phyloP scores from a whole-genome alignment of 2,797 vertebrate genomes.

The Syngnathus acus region DNA sequence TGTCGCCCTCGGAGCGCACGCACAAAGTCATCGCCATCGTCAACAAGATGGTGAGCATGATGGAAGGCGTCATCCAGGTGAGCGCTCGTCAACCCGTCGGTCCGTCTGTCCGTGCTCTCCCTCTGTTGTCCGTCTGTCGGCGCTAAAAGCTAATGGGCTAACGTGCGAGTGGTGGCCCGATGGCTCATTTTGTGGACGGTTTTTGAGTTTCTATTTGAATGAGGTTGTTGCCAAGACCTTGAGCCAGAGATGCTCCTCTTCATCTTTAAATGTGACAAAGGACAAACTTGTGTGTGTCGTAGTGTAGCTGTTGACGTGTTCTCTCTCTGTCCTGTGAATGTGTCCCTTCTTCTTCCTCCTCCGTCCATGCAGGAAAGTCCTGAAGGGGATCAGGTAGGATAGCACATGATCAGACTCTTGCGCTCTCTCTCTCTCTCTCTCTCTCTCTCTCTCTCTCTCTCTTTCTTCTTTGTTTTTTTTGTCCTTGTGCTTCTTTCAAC shows the following conservation, averaged over 20 bases:
- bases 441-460: constrained; percentile 13
- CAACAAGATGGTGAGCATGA: constrained; percentile 99
- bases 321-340: constrained; percentile 96
- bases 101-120: not conserved
- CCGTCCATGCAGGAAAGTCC: constrained; percentile 93
- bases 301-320: constrained; percentile 92
- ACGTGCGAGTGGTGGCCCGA: not conserved
- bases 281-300: constrained; percentile 25
- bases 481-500: constrained; percentile 52
- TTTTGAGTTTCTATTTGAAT: no score
- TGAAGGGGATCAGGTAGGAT: constrained; percentile 98
- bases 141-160: not conserved
- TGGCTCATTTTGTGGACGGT: no score
- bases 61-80: constrained; percentile 99
- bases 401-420: constrained; percentile 60
- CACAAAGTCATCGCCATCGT: constrained; percentile 94
- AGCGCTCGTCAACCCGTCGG: constrained; percentile 43
- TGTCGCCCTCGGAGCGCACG: constrained; percentile 84
- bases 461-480: constrained; percentile 16
- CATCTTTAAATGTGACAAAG: not conserved
- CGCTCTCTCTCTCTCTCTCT: constrained; percentile 30
- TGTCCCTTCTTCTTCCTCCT: constrained; percentile 50
- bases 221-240: not conserved
- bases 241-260: not conserved
- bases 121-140: not conserved